Base-by-base conservation (phyloP, 2,888 invertebrate species). In the Andrena fulva region DNA sequence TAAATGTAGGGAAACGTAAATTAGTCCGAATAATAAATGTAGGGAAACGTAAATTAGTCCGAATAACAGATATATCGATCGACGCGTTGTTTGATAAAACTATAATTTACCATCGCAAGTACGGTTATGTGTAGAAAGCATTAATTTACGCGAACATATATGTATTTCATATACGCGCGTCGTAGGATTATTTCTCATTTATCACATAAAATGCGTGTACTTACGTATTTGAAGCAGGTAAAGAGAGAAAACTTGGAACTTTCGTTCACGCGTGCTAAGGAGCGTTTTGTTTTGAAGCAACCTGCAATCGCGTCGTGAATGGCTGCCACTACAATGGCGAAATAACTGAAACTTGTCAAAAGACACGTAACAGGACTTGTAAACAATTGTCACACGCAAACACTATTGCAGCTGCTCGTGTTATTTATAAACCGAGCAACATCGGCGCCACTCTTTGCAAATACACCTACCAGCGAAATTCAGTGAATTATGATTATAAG, bases 341-440 rank as follows among this genome's bases (percentile, higher is more conserved):
- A 72, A 42, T 82, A 80, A 80, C 54, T 50, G 50, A 68, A 67
- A 54, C 10, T 33, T 64, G 48, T 76, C 54, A 63, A 35, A 72
- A 20, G 16, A 33, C 31, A 20, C 10, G 66, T 60, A 33, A 60
- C 2, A 10, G 10, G 6, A 66, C 8, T 52, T 64, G 0, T 10
- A 12, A 50, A 31, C 12, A 29, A 67, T 60, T 48, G 16, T 67
- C 50, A 2, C n/a, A 16, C 1, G 48, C 12, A 67, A 63, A 54
- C 16, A 35, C 2, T 16, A 54, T 62, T 35, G n/a, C 6, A 20
- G 3, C 24, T 60, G 5, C 12, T 10, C 33, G 12, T 20, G 20
- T 67, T 67, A 7, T 33, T 59, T 48, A 33, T 20, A 52, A 33
- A 64, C 64, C 27, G 2, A 42, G n/a, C 12, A 35, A n/a, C 35